A percentile compares a stretch with the other conserved stretches of the same genome.
phyloP scores from a whole-genome alignment of 2,888 invertebrate species.

The Sarcophaga variegata region DNA sequence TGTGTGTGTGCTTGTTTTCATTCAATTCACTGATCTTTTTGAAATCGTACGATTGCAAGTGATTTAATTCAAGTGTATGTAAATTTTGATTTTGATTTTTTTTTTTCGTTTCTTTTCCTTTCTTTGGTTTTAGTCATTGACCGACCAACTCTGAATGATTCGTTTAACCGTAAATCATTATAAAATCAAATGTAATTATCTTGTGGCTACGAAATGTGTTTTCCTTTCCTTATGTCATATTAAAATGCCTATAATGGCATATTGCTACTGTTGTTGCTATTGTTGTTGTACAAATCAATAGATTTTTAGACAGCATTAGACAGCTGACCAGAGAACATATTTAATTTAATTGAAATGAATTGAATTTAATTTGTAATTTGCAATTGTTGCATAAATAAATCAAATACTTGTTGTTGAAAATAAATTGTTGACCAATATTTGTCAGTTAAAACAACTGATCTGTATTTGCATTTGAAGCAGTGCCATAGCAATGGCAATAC shows the following conservation, averaged over 20 bases:
- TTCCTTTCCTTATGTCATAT: slow-evolving; percentile 20
- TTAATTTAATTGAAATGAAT: slow-evolving; percentile 16
- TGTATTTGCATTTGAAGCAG: slow-evolving; percentile 17
- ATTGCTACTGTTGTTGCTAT: not conserved
- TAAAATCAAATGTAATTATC: slow-evolving; percentile 52
- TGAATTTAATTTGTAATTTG: not conserved
- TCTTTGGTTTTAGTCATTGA: not conserved
- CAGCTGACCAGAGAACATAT: slow-evolving; percentile 14
- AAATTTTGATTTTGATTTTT: too few relatives aligned
- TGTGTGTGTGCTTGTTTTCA: too few relatives aligned
- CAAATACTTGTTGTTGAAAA: slow-evolving; percentile 62
- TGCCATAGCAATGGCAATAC: not conserved
- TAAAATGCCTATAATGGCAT: slow-evolving; percentile 4
- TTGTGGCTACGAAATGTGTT: slow-evolving; percentile 44
- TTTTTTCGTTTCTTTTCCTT: too few relatives aligned
- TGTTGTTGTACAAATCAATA: slow-evolving; percentile 7
- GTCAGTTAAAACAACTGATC: slow-evolving; percentile 25
- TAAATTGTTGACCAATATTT: slow-evolving; percentile 32
- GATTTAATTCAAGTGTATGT: too few relatives aligned
- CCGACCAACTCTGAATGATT: slow-evolving; percentile 30
- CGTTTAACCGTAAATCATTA: slow-evolving; percentile 46
- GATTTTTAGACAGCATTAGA: slow-evolving; percentile 31
- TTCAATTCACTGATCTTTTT: too few relatives aligned
- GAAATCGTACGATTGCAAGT: too few relatives aligned
- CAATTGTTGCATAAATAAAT: slow-evolving; percentile 55